Base-by-base conservation (phyloP, 2,113 vertebrate species). In the Budorcas taxicolor region DNA sequence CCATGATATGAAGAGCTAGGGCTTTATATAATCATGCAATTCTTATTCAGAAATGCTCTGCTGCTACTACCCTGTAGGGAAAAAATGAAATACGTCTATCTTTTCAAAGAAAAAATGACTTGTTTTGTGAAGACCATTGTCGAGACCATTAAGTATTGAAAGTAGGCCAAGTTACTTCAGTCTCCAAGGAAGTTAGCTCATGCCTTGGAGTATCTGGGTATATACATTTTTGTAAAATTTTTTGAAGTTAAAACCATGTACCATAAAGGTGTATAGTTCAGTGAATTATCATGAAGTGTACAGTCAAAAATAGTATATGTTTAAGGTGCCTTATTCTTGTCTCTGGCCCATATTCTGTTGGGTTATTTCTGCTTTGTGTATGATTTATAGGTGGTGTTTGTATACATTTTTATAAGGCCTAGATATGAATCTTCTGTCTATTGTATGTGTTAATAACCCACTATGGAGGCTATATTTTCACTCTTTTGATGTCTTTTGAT, bases 1-100 rank as follows among this genome's bases (percentile, higher is more conserved):
- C 81, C 86, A 64, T 91, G 80, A 94, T 55, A 31, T n/a, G 53
- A 80, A 50, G 40, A 89, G 92, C 31, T 15, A 81, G 29, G 27
- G 40, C 57, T 97, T 96, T 97, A 88, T 83, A 92, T 96, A 94
- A 95, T 76, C 83, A 91, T 53, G 67, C 15, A 91, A 86, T 98
- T 96, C 62, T 97, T 97, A 96, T 97, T 97, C 82, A 91, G 6
- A 93, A 91, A 92, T 95, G 13, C 45, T 92, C 53, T 80, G 25
- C 87, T 84, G 58, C 2, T 87, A 83, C 78, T 88, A 58, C 14
- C 60, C 94, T 96, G 9, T 87, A 78, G 88, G 64, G 84, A 43
- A 45, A 96, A 96, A 95, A 60, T 81, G 83, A 93, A 98, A 97
- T 97, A 62, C 29, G 23, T 57, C 76, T 93, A 25, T 80, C 83